Conservation (phyloP, 1,140 invertebrate species). For the Coboldia fuscipes region DNA sequence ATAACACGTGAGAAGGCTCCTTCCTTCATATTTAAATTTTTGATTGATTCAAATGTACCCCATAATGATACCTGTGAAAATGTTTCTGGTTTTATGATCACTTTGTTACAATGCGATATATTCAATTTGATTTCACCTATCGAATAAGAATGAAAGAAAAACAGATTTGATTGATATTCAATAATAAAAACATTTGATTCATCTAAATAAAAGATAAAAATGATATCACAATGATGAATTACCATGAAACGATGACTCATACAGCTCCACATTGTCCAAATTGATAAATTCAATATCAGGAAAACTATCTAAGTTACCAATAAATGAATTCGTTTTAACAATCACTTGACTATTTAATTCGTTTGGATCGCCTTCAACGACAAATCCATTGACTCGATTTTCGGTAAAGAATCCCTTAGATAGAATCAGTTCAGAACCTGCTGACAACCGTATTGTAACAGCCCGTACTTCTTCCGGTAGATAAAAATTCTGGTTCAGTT, state of each 20-base stretch:
- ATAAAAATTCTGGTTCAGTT: too few species aligned
- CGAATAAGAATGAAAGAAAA: conserved; percentile 1
- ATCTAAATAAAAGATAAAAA: too few species aligned
- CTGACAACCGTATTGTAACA: too few species aligned
- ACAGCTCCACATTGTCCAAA: conserved; percentile 8
- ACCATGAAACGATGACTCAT: too few species aligned
- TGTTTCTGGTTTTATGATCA: conserved; percentile 10
- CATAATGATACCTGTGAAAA: conserved; percentile 11
- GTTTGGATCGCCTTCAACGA: conserved; percentile 7
- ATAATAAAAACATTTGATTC: too few species aligned
- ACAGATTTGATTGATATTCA: too few species aligned
- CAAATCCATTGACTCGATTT: conserved; percentile 13
- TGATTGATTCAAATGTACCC: conserved; percentile 8
- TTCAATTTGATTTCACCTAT: conserved; percentile 11
- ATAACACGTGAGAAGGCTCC: conserved; percentile 11
- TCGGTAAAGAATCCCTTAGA: conserved; percentile 9
- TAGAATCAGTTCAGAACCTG: too few species aligned
- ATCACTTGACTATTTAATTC: conserved; percentile 9
- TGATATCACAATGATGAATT: too few species aligned
- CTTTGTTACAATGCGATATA: conserved; percentile 8
- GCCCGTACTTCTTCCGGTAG: too few species aligned
- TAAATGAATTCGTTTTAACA: conserved; percentile 10
- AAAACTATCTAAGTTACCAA: conserved; percentile 11
- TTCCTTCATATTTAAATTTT: conserved; percentile 8
- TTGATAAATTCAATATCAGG: conserved; percentile 12